A percentile compares a stretch with the other conserved stretches of the same genome.
Evolutionary conservation across 2,797 vertebrate genomes (phyloP).

Genomic region (Aulostomus chinensis): DNA sequence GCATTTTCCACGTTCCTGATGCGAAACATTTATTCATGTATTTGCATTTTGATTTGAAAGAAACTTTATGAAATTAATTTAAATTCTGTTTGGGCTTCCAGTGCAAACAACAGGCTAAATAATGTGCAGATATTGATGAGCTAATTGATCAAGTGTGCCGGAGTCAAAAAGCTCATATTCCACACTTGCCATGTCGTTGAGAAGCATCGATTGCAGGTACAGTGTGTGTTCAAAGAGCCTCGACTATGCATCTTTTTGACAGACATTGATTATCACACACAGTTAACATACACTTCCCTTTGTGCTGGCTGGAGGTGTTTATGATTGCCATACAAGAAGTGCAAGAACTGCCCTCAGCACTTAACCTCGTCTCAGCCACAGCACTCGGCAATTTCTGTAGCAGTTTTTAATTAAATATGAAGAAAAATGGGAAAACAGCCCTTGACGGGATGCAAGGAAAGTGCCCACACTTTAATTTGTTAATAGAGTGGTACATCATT

Average conservation of each 20-base stretch:
- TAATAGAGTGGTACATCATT: constrained; percentile 69
- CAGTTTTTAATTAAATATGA: constrained; percentile 74
- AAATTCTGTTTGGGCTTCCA: no score
- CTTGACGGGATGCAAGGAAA: constrained; percentile 59
- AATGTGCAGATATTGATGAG: constrained; percentile 37
- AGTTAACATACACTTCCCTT: constrained; percentile 68
- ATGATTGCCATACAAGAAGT: constrained; percentile 68
- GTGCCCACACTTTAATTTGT: constrained; percentile 69
- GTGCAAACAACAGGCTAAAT: constrained; percentile 12
- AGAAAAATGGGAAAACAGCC: constrained; percentile 71
- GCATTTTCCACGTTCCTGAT: no score
- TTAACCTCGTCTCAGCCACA: constrained; percentile 63
- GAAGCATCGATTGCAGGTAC: constrained; percentile 48
- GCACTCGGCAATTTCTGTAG: constrained; percentile 64
- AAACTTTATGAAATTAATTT: no score
- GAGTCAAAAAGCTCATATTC: constrained; percentile 34
- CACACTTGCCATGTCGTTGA: constrained; percentile 46
- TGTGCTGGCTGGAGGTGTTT: constrained; percentile 68
- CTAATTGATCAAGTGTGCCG: constrained; percentile 11
- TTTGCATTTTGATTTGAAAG: no score
- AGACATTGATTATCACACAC: constrained; percentile 65
- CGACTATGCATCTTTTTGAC: constrained; percentile 68
- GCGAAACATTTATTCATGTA: no score
- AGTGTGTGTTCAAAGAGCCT: constrained; percentile 39
- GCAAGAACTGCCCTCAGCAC: constrained; percentile 60